These are phyloP conservation scores for Jacana jacana DNA, from an alignment of 2,113 vertebrate species.

Conservation along the genomic window DNA sequence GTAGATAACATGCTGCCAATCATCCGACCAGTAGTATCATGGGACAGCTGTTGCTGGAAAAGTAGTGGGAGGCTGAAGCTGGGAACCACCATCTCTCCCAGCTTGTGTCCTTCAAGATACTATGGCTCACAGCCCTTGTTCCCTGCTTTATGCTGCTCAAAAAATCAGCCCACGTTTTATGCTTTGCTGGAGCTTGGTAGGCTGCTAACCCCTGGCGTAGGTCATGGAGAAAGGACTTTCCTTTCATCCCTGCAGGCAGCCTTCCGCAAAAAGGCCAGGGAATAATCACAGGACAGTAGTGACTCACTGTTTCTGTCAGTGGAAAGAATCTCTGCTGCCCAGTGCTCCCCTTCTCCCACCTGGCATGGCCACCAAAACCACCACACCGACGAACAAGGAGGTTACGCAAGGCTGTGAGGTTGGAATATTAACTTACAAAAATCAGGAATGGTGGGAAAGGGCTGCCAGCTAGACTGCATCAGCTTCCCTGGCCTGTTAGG, in stretches of 20 bases:
- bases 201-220: background rate
- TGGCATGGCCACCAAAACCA: conserved; percentile 52
- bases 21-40: background rate
- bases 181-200: background rate
- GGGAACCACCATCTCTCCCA: background rate
- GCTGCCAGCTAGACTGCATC: conserved; percentile 16
- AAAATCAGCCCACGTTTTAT: background rate
- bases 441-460: conserved; percentile 3
- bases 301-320: conserved; percentile 36
- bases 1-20: background rate
- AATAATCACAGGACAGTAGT: conserved; percentile 26
- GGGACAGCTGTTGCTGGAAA: background rate
- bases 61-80: background rate
- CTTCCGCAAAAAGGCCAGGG: background rate
- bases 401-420: background rate
- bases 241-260: conserved; percentile 28
- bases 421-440: conserved; percentile 8
- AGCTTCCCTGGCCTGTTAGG: background rate
- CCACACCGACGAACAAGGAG: background rate
- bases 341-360: conserved; percentile 49
- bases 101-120: background rate
- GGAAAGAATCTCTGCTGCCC: conserved; percentile 52
- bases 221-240: conserved; percentile 16
- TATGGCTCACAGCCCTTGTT: background rate
- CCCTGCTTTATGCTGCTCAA: background rate